Base-by-base conservation (phyloP, 2,888 invertebrate species). In the Lymantria dispar region DNA sequence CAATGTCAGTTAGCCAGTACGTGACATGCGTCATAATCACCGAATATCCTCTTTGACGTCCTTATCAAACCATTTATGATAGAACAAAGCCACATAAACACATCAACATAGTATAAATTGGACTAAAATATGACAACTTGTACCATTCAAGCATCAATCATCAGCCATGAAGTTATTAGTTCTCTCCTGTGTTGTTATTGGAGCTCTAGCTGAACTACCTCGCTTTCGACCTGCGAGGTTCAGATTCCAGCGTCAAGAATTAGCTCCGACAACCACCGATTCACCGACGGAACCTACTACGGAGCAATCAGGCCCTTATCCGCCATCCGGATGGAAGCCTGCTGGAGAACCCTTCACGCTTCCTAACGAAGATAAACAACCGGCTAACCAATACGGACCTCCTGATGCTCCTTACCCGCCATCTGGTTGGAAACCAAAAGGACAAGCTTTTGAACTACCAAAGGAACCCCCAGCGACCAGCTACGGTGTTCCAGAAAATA, bases 221-320 rank as follows among this genome's bases (percentile, higher is more conserved):
- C 89, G 91, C 74, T 85, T 81, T 62, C 75, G 78, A 65, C 83
- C 85, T 38, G 87, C 86, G 85, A 86, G 88, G 83, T 86, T 89
- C 70, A 73, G 87, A 53, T 83, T 74, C 60, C 87, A 90, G 79
- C 80, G 91, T n/a, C 84, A 83, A 54, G 88, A 88, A 56, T 60
- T 91, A 42, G 86, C 83, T 15, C 87, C 91, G 8, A 85, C 89
- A 0, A 88, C 90, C 0, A 88, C 89, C 0, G 89, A 90, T 22
- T 74, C 80, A 11, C 71, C 86, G 0, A 73, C 78, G 0, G 88
- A 87, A 61, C 57, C 83, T 0, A 88, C 88, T 0, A 87, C 87
- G 0, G 85, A 80, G 38, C 59, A 70, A 1, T 75, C 76, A 0
- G 83, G 74, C 33, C 83, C 83, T 0, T 87, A 87, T 52, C 80